A percentile compares a stretch with the other conserved stretches of the same genome.
Conservation (phyloP, 2,888 invertebrate genomes). For the Drosophila cracens region DNA sequence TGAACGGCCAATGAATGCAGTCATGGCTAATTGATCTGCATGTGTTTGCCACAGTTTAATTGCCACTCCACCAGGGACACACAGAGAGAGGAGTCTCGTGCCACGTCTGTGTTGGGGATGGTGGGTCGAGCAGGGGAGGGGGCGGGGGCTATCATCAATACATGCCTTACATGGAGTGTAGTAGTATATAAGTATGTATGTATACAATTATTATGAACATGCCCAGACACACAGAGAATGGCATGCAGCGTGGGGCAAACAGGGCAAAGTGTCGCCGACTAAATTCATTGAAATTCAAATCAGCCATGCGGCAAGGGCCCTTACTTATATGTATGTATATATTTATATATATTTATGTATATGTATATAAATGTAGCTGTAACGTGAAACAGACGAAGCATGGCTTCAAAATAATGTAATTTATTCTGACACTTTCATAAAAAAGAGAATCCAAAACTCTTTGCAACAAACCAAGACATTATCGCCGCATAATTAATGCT, state of each 20-base stretch:
- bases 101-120: slow-evolving; percentile 18
- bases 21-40: slow-evolving; percentile 61
- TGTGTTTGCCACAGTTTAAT: slow-evolving; percentile 70
- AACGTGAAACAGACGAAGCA: slow-evolving; percentile 24
- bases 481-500: slow-evolving; percentile 80
- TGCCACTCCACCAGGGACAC: slow-evolving; percentile 48
- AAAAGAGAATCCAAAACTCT: slow-evolving; percentile 59
- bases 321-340: slow-evolving; percentile 2
- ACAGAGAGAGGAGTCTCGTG: slow-evolving; percentile 36
- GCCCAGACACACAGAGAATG: not conserved
- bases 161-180: not conserved
- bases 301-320: slow-evolving; percentile 29
- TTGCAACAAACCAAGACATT: slow-evolving; percentile 76
- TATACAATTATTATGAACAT: slow-evolving; percentile 28
- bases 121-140: slow-evolving; percentile 41
- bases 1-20: slow-evolving; percentile 61
- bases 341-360: not conserved
- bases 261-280: slow-evolving; percentile 29
- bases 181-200: not conserved
- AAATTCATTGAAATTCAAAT: slow-evolving; percentile 59
- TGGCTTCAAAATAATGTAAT: slow-evolving; percentile 74
- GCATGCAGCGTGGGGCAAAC: slow-evolving; percentile 3
- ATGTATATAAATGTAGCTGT: not conserved
- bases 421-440: slow-evolving; percentile 81
- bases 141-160: slow-evolving; percentile 34